Percentiles rank a stretch among this genome's conserved stretches.
Conservation (phyloP, 1,140 invertebrate species). For the Sweltsa coloradensis region DNA sequence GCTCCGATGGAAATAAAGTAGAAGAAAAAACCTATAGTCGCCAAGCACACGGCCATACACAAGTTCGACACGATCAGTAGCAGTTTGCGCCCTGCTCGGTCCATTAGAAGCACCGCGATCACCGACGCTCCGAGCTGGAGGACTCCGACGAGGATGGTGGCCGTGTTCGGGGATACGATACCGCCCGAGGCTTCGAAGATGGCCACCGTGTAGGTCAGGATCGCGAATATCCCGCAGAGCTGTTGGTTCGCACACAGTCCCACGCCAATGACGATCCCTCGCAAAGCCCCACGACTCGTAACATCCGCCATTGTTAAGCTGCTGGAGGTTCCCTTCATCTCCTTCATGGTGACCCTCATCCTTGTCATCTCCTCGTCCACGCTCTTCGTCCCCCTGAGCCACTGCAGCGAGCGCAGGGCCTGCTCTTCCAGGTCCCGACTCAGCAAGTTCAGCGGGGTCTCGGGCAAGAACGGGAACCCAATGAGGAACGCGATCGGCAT, state of each 20-base stretch:
- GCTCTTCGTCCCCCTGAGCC: conserved; percentile 19
- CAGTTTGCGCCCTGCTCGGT: conserved; percentile 40
- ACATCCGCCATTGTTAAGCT: too few species aligned
- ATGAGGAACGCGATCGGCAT: conserved; percentile 33
- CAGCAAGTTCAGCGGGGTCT: conserved; percentile 39
- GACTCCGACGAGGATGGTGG: conserved; percentile 37
- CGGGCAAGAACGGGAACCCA: conserved; percentile 39
- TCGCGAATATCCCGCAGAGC: conserved; percentile 29
- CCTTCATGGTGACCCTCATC: too few species aligned
- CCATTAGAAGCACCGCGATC: conserved; percentile 38
- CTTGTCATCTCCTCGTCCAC: not conserved
- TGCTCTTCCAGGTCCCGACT: conserved; percentile 24
- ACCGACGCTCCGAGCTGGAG: conserved; percentile 34
- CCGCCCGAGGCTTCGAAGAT: conserved; percentile 40
- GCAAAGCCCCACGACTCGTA: conserved; percentile 24
- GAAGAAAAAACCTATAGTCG: conserved; percentile 30
- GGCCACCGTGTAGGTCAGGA: conserved; percentile 37
- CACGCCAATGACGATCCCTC: conserved; percentile 32
- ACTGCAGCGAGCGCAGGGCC: conserved; percentile 30
- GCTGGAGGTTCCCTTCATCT: too few species aligned
- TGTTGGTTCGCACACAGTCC: conserved; percentile 31
- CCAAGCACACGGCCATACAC: conserved; percentile 32
- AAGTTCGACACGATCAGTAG: conserved; percentile 38
- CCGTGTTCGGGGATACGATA: conserved; percentile 30
- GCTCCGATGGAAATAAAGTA: conserved; percentile 24